phyloP scores from a whole-genome alignment of 2,888 invertebrate species.

The Tanytarsus gracilentus region DNA sequence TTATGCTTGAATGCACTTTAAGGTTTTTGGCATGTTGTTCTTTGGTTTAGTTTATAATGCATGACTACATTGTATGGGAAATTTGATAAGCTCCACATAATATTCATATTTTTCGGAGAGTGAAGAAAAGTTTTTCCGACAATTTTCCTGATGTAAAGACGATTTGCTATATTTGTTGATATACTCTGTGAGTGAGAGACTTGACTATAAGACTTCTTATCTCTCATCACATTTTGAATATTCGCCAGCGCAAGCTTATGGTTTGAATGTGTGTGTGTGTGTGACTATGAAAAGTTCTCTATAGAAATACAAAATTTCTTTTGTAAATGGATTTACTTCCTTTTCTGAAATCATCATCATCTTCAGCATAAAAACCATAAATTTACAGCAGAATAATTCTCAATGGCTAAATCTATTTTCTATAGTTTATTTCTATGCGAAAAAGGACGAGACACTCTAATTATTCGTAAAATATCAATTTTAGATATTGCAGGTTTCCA shows the following conservation, averaged over 20 bases:
- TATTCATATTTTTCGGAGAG: background rate
- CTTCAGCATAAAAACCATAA: slow-evolving; percentile 18
- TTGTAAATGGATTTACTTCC: background rate
- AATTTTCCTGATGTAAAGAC: too few relatives aligned
- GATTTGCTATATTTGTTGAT: too few relatives aligned
- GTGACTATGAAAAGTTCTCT: too few relatives aligned
- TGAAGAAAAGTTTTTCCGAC: background rate
- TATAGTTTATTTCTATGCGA: background rate
- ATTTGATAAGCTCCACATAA: slow-evolving; percentile 10
- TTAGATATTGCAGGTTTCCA: too few relatives aligned
- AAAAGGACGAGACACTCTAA: background rate
- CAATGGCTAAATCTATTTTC: slow-evolving; percentile 4
- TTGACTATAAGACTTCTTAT: slow-evolving; percentile 1
- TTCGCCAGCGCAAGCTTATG: too few relatives aligned
- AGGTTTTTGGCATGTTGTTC: too few relatives aligned
- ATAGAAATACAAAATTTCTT: background rate
- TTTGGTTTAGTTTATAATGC: too few relatives aligned
- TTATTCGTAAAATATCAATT: too few relatives aligned
- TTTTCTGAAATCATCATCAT: background rate
- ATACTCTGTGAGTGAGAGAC: background rate
- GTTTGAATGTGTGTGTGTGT: too few relatives aligned
- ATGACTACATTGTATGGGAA: too few relatives aligned
- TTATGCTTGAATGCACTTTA: too few relatives aligned
- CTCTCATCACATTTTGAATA: too few relatives aligned
- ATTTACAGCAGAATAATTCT: slow-evolving; percentile 26